A percentile compares a stretch with the other conserved stretches of the same genome.
Conservation (phyloP, 2,113 vertebrate species). For the Scophthalmus maximus region DNA sequence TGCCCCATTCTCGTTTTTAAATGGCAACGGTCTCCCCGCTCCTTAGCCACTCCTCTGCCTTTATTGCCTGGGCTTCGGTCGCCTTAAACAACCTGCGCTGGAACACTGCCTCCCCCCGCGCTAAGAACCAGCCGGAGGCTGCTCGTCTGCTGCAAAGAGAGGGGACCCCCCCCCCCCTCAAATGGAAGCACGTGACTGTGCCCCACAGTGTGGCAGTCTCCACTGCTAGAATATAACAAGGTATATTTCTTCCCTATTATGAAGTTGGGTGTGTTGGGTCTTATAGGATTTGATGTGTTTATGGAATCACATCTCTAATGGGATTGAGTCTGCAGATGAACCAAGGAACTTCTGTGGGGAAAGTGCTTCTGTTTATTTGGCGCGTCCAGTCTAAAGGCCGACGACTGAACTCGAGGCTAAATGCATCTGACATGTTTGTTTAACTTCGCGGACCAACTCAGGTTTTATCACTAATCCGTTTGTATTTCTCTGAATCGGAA, state of each 20-base stretch:
- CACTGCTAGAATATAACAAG: background rate
- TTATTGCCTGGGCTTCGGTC: slow-evolving; percentile 14
- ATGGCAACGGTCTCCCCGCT: slow-evolving; percentile 13
- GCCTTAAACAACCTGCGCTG: slow-evolving; percentile 23
- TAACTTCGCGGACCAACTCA: background rate
- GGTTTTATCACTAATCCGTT: background rate
- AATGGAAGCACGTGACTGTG: slow-evolving; percentile 2
- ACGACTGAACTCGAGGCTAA: slow-evolving; percentile 18
- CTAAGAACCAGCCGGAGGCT: slow-evolving; percentile 28
- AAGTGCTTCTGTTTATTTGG: background rate
- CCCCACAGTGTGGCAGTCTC: background rate
- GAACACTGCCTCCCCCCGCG: slow-evolving; percentile 36
- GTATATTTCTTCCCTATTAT: slow-evolving; percentile 1
- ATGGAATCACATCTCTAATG: too few relatives aligned
- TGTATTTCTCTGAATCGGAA: too few relatives aligned
- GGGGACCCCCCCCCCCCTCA: background rate
- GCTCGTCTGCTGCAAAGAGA: slow-evolving; percentile 25
- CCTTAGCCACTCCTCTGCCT: slow-evolving; percentile 6
- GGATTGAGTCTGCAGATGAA: too few relatives aligned
- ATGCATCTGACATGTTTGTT: slow-evolving; percentile 38
- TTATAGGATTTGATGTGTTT: too few relatives aligned
- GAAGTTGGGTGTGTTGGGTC: background rate
- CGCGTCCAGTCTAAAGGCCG: background rate
- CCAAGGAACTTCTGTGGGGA: too few relatives aligned
- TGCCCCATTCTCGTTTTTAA: slow-evolving; percentile 1